These are phyloP conservation scores for Conistra vaccinii DNA, from an alignment of 2,888 invertebrate species.

Conservation along the genomic window DNA sequence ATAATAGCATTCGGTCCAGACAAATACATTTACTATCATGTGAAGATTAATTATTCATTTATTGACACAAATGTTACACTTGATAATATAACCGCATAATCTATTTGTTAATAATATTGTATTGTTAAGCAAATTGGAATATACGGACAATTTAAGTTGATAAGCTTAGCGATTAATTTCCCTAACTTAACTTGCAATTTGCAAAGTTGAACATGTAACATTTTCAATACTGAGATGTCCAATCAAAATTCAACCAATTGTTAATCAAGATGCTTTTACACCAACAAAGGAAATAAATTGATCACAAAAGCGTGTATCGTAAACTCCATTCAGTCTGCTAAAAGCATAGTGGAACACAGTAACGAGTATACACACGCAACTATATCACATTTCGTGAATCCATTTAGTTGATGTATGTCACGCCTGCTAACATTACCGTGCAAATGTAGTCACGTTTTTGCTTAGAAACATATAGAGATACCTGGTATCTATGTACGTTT, in stretches of 20 bases:
- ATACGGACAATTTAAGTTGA: not conserved
- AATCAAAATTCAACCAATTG: not conserved
- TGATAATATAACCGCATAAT: not conserved
- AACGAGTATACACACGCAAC: not conserved
- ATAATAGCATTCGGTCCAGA: not conserved
- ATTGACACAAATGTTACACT: not conserved
- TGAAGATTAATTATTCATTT: no score
- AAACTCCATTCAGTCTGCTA: constrained; percentile 3
- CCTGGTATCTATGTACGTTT: not conserved
- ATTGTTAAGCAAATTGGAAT: not conserved
- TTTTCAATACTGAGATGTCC: not conserved
- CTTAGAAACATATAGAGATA: constrained; percentile 45
- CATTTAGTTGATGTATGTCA: constrained; percentile 61
- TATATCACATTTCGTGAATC: constrained; percentile 30
- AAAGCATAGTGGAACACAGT: constrained; percentile 15
- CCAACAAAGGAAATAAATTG: not conserved
- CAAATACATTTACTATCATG: no score
- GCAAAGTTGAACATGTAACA: not conserved
- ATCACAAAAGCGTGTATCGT: not conserved
- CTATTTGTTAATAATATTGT: not conserved
- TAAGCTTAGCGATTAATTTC: not conserved
- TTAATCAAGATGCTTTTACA: not conserved
- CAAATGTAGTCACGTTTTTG: constrained; percentile 68
- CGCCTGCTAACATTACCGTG: constrained; percentile 59
- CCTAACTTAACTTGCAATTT: not conserved